Conservation (phyloP, 2,888 invertebrate genomes). For the Eristalis pertinax region DNA sequence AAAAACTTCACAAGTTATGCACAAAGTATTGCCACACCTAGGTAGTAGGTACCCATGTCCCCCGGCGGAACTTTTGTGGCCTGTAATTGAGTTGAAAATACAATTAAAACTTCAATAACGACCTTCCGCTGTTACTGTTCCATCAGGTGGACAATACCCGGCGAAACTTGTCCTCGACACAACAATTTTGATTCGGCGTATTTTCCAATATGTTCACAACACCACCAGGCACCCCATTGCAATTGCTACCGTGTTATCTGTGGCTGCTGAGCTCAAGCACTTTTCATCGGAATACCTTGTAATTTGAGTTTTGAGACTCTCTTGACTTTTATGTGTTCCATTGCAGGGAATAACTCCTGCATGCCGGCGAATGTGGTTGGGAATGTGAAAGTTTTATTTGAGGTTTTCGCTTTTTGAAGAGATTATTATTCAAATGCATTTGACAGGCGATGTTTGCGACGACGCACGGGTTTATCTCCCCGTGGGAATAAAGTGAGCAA, state of each 20-base stretch:
- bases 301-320: neutral
- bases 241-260: neutral
- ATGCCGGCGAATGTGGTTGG: neutral
- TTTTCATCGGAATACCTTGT: neutral
- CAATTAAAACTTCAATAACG: conserved; percentile 56
- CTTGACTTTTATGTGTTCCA: neutral
- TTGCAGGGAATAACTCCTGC: neutral
- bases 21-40: conserved; percentile 1
- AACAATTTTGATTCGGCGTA: neutral
- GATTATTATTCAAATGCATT: neutral
- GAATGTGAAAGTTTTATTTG: neutral
- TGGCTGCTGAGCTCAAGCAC: neutral
- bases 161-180: neutral
- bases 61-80: conserved; percentile 5
- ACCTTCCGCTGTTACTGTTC: neutral
- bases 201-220: neutral
- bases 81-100: conserved; percentile 48
- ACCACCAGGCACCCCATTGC: neutral
- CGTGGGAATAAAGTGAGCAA: neutral
- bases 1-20: conserved; percentile 9
- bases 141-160: conserved; percentile 2
- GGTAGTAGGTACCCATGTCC: neutral
- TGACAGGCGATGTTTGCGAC: neutral
- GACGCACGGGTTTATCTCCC: too few species aligned
- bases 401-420: neutral